Conservation (phyloP, 2,113 vertebrate genomes). For the Solea solea region DNA sequence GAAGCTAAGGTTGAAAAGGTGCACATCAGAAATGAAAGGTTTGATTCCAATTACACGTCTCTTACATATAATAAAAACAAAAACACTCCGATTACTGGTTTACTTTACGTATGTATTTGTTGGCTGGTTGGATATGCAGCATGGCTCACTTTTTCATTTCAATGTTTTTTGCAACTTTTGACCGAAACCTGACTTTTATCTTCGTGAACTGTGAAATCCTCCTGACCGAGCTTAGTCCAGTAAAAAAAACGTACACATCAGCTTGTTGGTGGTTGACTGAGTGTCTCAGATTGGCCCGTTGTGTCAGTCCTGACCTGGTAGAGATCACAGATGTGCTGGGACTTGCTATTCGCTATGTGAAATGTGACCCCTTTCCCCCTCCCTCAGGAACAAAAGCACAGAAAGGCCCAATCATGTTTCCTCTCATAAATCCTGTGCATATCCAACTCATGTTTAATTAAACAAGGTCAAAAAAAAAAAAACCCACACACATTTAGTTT, state of each 20-base stretch:
- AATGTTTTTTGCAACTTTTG: too few species aligned
- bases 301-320: neutral
- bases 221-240: too few species aligned
- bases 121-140: too few species aligned
- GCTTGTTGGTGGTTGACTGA: neutral
- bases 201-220: too few species aligned
- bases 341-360: conserved; percentile 32
- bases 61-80: neutral
- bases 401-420: neutral
- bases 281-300: neutral
- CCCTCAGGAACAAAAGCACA: neutral
- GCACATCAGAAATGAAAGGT: neutral
- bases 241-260: too few species aligned
- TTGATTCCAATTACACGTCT: conserved; percentile 10
- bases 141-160: too few species aligned
- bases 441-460: neutral
- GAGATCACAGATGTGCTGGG: conserved; percentile 30
- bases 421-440: neutral
- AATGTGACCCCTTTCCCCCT: conserved; percentile 15
- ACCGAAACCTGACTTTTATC: too few species aligned
- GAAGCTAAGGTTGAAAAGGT: conserved; percentile 5
- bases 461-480: neutral
- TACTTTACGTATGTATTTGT: too few species aligned
- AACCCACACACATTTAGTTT: too few species aligned
- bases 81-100: too few species aligned